Percentiles rank a stretch among this genome's conserved stretches.
These are phyloP conservation scores for Scaptomyza graminum DNA, from an alignment of 1,140 invertebrate species.

Conservation along the genomic window DNA sequence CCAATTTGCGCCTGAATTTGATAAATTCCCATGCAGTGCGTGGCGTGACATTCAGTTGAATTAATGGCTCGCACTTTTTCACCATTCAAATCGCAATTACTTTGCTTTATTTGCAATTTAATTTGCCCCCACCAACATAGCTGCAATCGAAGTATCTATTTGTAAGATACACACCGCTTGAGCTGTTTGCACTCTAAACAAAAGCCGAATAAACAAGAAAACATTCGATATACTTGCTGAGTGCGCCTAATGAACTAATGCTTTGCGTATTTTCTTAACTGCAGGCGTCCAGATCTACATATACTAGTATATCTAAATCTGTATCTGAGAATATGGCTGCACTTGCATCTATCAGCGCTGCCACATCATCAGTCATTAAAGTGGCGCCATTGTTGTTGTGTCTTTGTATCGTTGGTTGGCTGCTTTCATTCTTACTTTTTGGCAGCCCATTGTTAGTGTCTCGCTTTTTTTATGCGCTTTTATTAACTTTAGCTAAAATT, in stretches of 20 bases:
- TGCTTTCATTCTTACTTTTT: slow-evolving; percentile 17
- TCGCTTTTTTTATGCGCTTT: slow-evolving; percentile 71
- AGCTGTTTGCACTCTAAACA: slow-evolving; percentile 65
- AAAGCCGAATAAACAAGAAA: slow-evolving; percentile 58
- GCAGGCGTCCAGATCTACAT: slow-evolving; percentile 23
- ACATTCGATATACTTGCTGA: slow-evolving; percentile 15
- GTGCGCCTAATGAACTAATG: slow-evolving; percentile 18
- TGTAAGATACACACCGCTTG: slow-evolving; percentile 45
- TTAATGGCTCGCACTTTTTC: slow-evolving; percentile 79
- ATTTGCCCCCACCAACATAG: slow-evolving; percentile 36
- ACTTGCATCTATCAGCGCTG: slow-evolving; percentile 78
- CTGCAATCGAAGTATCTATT: slow-evolving; percentile 46
- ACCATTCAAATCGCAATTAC: slow-evolving; percentile 82
- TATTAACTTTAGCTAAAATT: slow-evolving; percentile 77
- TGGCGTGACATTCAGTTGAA: slow-evolving; percentile 73
- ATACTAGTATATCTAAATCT: slow-evolving; percentile 8
- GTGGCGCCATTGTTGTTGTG: slow-evolving; percentile 74
- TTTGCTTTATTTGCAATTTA: slow-evolving; percentile 80
- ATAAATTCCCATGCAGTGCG: slow-evolving; percentile 79
- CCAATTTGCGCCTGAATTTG: slow-evolving; percentile 80
- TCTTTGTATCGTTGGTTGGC: slow-evolving; percentile 8
- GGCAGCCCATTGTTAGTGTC: slow-evolving; percentile 64
- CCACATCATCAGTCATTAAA: slow-evolving; percentile 79
- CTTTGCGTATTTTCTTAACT: slow-evolving; percentile 42
- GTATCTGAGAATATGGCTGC: slow-evolving; percentile 39